These are phyloP conservation scores for Lonchura striata DNA, from an alignment of 2,113 vertebrate species.

Conservation along the genomic window DNA sequence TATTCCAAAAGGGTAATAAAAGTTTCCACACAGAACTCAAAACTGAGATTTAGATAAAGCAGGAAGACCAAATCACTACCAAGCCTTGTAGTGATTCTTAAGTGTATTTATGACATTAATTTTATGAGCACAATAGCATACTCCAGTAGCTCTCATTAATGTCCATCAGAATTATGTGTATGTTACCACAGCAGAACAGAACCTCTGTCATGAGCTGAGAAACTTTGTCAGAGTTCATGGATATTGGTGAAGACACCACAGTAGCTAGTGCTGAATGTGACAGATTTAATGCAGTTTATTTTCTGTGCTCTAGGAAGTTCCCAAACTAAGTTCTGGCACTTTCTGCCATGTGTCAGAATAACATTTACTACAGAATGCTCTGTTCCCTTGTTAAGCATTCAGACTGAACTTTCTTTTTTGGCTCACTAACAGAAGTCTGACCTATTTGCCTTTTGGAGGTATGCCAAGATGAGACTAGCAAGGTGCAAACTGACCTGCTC, in stretches of 20 bases:
- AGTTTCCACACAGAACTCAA: neutral
- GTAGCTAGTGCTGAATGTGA: slow-evolving; percentile 5
- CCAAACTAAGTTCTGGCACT: slow-evolving; percentile 39
- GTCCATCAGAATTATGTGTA: neutral
- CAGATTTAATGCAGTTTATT: slow-evolving; percentile 22
- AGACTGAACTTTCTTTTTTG: slow-evolving; percentile 34
- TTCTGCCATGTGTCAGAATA: slow-evolving; percentile 17
- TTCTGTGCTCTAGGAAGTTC: slow-evolving; percentile 42
- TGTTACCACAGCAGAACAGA: neutral
- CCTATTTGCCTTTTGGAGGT: slow-evolving; percentile 48
- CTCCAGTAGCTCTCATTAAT: neutral
- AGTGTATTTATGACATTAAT: neutral
- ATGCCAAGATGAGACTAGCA: slow-evolving; percentile 56
- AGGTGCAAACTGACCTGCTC: slow-evolving; percentile 55
- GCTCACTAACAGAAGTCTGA: slow-evolving; percentile 56
- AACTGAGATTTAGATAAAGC: neutral
- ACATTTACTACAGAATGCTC: neutral
- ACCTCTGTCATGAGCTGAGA: neutral
- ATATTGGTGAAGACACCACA: slow-evolving; percentile 18
- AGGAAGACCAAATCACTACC: neutral
- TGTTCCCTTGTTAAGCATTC: slow-evolving; percentile 46
- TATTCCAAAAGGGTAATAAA: neutral
- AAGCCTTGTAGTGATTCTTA: neutral
- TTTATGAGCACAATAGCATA: neutral
- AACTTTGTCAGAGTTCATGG: neutral